A percentile compares a stretch with the other conserved stretches of the same genome.
phyloP scores from a whole-genome alignment of 2,797 vertebrate species.

The Micropoecilia bifurca region DNA sequence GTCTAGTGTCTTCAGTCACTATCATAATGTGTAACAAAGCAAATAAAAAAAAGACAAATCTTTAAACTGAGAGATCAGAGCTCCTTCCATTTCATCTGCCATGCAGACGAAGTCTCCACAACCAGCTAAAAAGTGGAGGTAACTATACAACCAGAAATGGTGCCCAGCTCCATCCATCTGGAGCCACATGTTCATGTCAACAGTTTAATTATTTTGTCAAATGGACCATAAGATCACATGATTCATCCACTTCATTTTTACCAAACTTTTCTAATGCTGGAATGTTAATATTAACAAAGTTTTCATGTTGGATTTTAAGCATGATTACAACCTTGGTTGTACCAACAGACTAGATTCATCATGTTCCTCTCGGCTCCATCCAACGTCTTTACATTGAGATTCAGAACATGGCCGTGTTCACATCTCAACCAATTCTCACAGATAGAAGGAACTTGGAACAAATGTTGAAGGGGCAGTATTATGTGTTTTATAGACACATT shows the following conservation, averaged over 20 bases:
- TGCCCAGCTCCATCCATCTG: neutral
- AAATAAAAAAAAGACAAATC: neutral
- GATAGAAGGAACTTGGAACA: neutral
- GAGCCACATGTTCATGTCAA: neutral
- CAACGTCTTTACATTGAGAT: neutral
- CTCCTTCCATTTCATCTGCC: neutral
- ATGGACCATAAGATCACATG: neutral
- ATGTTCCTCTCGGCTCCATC: neutral
- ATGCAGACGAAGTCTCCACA: neutral
- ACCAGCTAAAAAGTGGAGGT: neutral
- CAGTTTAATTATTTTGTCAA: neutral
- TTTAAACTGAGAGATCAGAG: neutral
- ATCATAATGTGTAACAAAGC: neutral
- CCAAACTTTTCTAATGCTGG: constrained; percentile 22
- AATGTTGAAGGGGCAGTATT: too few relatives aligned
- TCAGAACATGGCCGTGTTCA: neutral
- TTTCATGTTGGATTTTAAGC: neutral
- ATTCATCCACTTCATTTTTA: neutral
- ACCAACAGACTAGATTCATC: neutral
- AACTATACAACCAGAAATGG: neutral
- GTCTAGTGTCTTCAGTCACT: neutral
- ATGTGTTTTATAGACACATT: too few relatives aligned
- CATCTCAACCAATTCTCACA: neutral
- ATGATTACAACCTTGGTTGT: neutral
- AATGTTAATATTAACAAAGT: constrained; percentile 51